These are phyloP conservation scores for Coremacera marginata DNA, from an alignment of 2,888 invertebrate species.

Conservation along the genomic window DNA sequence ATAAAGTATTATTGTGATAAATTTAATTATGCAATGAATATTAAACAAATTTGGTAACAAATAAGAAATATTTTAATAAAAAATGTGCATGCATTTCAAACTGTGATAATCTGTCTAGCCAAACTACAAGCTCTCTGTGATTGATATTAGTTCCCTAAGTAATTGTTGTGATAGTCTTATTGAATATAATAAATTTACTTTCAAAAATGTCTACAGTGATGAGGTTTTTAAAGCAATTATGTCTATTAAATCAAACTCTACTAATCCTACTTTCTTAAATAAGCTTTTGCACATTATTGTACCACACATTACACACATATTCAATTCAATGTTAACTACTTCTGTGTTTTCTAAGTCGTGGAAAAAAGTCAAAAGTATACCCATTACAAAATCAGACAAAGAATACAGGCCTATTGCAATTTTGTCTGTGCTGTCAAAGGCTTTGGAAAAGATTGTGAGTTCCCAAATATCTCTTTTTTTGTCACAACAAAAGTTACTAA, in stretches of 20 bases:
- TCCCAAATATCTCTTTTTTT: background rate
- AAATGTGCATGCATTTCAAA: too few species aligned
- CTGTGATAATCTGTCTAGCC: too few species aligned
- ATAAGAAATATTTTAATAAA: background rate
- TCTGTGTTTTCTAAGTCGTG: background rate
- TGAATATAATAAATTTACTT: too few species aligned
- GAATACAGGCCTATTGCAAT: constrained; percentile 25
- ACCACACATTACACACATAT: background rate
- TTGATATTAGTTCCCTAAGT: too few species aligned
- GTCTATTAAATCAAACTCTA: background rate
- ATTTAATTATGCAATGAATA: background rate
- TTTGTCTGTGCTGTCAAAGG: too few species aligned
- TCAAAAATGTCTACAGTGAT: background rate
- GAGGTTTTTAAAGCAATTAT: background rate
- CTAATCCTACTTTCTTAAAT: background rate
- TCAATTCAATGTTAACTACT: background rate
- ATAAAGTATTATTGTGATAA: background rate
- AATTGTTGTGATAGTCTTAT: too few species aligned
- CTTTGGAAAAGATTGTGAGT: too few species aligned
- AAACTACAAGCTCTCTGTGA: background rate
- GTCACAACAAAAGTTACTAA: background rate
- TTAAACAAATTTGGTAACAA: background rate
- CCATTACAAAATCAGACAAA: background rate
- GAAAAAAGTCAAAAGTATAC: constrained; percentile 11
- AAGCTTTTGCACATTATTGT: background rate